Percentiles rank a stretch among this genome's conserved stretches.
Evolutionary conservation across 2,888 invertebrate genomes (phyloP).

Genomic region (Hydrotaea diabolus): DNA sequence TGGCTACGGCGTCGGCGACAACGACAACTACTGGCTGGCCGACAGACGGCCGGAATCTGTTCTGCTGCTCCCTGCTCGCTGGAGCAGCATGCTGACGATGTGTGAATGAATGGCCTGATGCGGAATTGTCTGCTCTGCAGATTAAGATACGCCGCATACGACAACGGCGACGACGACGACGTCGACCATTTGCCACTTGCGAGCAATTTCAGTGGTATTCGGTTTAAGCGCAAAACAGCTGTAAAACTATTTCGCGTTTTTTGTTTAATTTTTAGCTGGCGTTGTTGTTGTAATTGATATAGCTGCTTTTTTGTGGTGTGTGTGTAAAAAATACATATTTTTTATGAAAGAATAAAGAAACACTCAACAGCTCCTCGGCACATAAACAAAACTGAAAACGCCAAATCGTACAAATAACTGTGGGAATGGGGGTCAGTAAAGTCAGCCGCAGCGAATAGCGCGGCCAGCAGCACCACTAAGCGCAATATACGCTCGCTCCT

Average conservation of each 20-base stretch:
- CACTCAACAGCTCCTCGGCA: conserved; percentile 51
- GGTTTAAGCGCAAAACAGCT: conserved; percentile 52
- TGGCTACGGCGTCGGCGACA: conserved; percentile 27
- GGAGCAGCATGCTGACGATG: conserved; percentile 34
- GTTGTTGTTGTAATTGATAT: background rate
- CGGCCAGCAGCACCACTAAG: too few species aligned
- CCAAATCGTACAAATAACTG: conserved; percentile 59
- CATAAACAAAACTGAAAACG: conserved; percentile 28
- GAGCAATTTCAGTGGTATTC: conserved; percentile 60
- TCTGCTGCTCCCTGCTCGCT: background rate
- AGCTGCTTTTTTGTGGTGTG: too few species aligned
- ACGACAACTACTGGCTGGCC: conserved; percentile 30
- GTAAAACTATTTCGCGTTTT: conserved; percentile 32
- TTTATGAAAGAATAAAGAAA: conserved; percentile 39
- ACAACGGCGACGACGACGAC: too few species aligned
- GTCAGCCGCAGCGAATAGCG: conserved; percentile 28
- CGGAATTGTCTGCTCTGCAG: conserved; percentile 58
- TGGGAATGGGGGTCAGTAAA: conserved; percentile 66
- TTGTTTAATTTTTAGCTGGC: background rate
- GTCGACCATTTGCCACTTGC: conserved; percentile 40
- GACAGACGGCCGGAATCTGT: background rate
- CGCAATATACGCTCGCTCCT: background rate
- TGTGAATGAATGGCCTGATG: conserved; percentile 45
- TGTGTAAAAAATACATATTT: conserved; percentile 26
- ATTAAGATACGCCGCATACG: conserved; percentile 54